phyloP scores from a whole-genome alignment of 2,888 invertebrate species.

The Melinaea menophilus region DNA sequence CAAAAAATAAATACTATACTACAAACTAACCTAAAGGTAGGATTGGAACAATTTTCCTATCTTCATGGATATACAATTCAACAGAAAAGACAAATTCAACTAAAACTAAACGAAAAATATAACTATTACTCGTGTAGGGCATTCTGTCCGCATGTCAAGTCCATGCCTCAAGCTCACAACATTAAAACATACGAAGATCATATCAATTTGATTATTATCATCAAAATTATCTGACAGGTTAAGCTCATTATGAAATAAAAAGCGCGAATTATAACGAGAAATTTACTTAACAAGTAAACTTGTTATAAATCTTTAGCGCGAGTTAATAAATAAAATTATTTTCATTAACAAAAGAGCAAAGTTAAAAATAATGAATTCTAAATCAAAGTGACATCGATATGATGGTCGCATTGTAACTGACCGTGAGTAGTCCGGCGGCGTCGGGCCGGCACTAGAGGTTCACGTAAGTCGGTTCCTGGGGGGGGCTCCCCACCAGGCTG shows the following conservation, averaged over 20 bases:
- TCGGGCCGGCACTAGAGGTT: conserved; percentile 88
- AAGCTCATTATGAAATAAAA: too few relatives aligned
- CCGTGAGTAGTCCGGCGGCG: conserved; percentile 66
- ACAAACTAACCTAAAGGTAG: too few relatives aligned
- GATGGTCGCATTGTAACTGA: conserved; percentile 47
- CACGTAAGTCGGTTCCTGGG: conserved; percentile 95
- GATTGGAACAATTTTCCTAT: too few relatives aligned
- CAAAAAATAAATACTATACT: too few relatives aligned
- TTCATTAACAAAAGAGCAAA: too few relatives aligned
- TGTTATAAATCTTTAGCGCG: too few relatives aligned
- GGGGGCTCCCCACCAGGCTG: conserved; percentile 77
- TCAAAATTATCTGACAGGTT: too few relatives aligned
- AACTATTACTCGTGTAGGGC: neutral
- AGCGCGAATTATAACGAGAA: too few relatives aligned
- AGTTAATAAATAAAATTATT: too few relatives aligned
- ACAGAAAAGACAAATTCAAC: too few relatives aligned
- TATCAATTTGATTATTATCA: neutral
- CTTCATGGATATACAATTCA: neutral
- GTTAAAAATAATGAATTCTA: too few relatives aligned
- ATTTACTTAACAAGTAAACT: too few relatives aligned
- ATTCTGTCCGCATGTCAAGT: conserved; percentile 11
- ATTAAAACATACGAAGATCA: conserved; percentile 25
- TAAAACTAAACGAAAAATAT: conserved; percentile 3
- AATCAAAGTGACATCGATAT: conserved; percentile 1
- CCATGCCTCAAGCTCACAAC: conserved; percentile 32